Evolutionary conservation across 2,888 invertebrate genomes (phyloP), one percentile per base, ranked within the genome.

Genomic region (Eupithecia subumbrata): DNA sequence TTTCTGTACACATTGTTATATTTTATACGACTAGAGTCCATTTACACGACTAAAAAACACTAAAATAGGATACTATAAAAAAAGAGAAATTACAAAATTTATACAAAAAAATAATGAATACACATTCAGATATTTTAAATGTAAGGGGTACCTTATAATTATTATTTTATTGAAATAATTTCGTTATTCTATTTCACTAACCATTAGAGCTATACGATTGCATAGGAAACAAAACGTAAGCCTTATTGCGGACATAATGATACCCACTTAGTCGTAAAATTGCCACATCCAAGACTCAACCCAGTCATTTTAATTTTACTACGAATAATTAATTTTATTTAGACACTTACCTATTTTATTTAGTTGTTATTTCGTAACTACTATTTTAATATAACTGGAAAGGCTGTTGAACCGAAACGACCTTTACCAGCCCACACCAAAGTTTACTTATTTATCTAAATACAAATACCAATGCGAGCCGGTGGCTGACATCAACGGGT

Each of bases 401-500:
- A 78, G 78, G 74, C 66, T 75, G 64, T 73, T 76, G 73, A 78
- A 75, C 78, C 63, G 18, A 71, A 40, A 56, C 74, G 68, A 73
- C 77, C 69, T 77, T 72, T 70, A 72, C 56, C 48, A 64, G 63
- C 79, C 81, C 80, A 80, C 80, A 74, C 81, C 74, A 77, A 79
- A 79, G 73, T 79, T 78, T 75, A 73, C 73, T 76, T 75, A 75
- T 67, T 76, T 78, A 73, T 77, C 76, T 79, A 75, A 79, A 78
- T 77, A 78, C 76, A 79, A 80, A 81, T 78, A 76, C 76, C 77
- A 78, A 78, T 79, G 78, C 76, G 74, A 76, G 80, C 75, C 76
- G 72, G 52, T 84, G 87, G 88, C 88, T 90, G 91, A 89, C 91
- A 90, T 91, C 92, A 87, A 85, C 88, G 86, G 82, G 87, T 86